These are phyloP conservation scores for Steinernema hermaphroditum DNA, from an alignment of 2,888 invertebrate genomes.

Conservation along the genomic window DNA sequence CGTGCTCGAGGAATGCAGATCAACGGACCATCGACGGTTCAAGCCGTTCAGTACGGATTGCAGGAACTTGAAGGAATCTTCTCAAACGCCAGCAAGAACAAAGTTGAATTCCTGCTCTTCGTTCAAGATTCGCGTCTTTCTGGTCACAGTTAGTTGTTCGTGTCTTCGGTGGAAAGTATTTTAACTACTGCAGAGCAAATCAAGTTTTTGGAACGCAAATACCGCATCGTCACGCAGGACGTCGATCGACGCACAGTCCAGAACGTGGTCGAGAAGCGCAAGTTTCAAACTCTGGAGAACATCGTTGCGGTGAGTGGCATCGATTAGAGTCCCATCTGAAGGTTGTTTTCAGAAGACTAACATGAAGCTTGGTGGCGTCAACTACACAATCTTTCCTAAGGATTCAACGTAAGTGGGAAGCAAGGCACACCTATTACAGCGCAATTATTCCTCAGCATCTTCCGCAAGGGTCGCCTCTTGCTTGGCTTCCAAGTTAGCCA, in stretches of 20 bases:
- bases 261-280: slow-evolving; percentile 2
- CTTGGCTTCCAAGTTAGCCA: slow-evolving; percentile 1
- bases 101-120: slow-evolving; percentile 19
- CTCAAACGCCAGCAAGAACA: neutral
- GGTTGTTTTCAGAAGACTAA: neutral
- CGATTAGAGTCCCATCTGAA: neutral
- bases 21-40: neutral
- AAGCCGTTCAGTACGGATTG: neutral
- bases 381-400: neutral
- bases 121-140: slow-evolving; percentile 7
- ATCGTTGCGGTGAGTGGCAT: neutral
- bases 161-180: neutral
- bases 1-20: neutral
- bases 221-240: slow-evolving; percentile 34
- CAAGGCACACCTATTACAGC: neutral
- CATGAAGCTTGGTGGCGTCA: neutral
- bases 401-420: neutral
- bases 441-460: neutral
- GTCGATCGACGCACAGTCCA: neutral
- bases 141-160: slow-evolving; percentile 26
- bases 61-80: neutral
- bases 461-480: neutral
- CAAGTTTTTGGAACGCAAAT: slow-evolving; percentile 29
- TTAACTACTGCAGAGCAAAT: slow-evolving; percentile 31
- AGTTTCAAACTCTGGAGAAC: slow-evolving; percentile 23